Evolutionary conservation across 2,888 invertebrate genomes (phyloP).

Genomic region (Candidula unifasciata): DNA sequence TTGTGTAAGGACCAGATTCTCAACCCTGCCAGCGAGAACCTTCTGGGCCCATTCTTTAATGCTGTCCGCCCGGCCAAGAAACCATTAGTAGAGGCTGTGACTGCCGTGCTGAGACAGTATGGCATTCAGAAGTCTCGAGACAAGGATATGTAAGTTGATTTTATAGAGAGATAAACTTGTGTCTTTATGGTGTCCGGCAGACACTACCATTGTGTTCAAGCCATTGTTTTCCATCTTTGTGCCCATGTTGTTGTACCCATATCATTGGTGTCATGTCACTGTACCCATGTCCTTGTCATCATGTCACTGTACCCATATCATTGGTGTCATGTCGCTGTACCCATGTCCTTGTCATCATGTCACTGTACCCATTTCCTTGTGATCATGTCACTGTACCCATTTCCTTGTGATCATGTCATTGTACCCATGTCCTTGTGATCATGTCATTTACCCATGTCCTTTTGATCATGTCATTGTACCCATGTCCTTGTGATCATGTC

Average conservation of each 20-base stretch:
- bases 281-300: not conserved
- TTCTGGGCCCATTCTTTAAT: conserved; percentile 72
- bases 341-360: no score
- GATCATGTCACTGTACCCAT: no score
- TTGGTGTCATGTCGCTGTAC: no score
- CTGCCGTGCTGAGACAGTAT: conserved; percentile 70
- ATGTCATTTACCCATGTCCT: no score
- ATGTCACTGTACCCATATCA: not conserved
- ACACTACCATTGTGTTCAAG: not conserved
- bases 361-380: no score
- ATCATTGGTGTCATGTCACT: not conserved
- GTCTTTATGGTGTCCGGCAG: not conserved
- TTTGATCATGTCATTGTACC: no score
- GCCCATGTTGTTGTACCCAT: not conserved
- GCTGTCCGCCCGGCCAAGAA: conserved; percentile 71
- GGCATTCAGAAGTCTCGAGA: conserved; percentile 71
- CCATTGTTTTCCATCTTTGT: not conserved
- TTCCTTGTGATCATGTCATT: no score
- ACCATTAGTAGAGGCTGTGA: conserved; percentile 72
- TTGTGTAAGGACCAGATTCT: conserved; percentile 75
- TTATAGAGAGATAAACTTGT: not conserved
- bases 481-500: no score
- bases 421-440: no score
- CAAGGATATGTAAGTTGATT: conserved; percentile 52
- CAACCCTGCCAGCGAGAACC: conserved; percentile 71